phyloP scores from a whole-genome alignment of 2,113 vertebrate species.

The Aspiorhynchus laticeps region DNA sequence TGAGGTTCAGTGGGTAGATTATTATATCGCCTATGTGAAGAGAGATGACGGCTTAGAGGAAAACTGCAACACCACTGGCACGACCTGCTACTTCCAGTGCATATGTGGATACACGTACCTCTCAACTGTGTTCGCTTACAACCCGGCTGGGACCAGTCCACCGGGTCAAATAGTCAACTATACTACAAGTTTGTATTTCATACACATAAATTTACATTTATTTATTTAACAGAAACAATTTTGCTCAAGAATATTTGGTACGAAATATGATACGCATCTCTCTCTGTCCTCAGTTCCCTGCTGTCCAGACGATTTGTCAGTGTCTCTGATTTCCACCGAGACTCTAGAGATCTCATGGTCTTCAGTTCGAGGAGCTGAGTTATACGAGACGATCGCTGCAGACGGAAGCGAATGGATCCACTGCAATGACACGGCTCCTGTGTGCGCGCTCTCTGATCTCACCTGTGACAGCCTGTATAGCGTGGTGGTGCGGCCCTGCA shows the following conservation, averaged over 20 bases:
- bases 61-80: slow-evolving; percentile 85
- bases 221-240: neutral
- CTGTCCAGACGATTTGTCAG: slow-evolving; percentile 80
- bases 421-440: slow-evolving; percentile 81
- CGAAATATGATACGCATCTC: neutral
- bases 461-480: slow-evolving; percentile 80
- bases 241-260: neutral
- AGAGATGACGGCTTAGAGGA: slow-evolving; percentile 86
- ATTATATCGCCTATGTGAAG: slow-evolving; percentile 87
- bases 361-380: slow-evolving; percentile 83
- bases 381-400: slow-evolving; percentile 81
- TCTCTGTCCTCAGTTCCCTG: slow-evolving; percentile 81
- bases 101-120: slow-evolving; percentile 89
- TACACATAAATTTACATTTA: neutral
- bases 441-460: slow-evolving; percentile 85
- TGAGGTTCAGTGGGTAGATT: slow-evolving; percentile 72
- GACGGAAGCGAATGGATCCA: slow-evolving; percentile 62
- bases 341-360: slow-evolving; percentile 84
- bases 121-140: slow-evolving; percentile 87
- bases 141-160: slow-evolving; percentile 84
- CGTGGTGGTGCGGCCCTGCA: slow-evolving; percentile 83
- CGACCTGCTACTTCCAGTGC: slow-evolving; percentile 79
- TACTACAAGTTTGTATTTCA: slow-evolving; percentile 80
- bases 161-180: slow-evolving; percentile 81
- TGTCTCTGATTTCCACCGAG: slow-evolving; percentile 79